A percentile compares a stretch with the other conserved stretches of the same genome.
These are phyloP conservation scores for Brachionus plicatilis DNA, from an alignment of 1,140 invertebrate genomes.

Conservation along the genomic window DNA sequence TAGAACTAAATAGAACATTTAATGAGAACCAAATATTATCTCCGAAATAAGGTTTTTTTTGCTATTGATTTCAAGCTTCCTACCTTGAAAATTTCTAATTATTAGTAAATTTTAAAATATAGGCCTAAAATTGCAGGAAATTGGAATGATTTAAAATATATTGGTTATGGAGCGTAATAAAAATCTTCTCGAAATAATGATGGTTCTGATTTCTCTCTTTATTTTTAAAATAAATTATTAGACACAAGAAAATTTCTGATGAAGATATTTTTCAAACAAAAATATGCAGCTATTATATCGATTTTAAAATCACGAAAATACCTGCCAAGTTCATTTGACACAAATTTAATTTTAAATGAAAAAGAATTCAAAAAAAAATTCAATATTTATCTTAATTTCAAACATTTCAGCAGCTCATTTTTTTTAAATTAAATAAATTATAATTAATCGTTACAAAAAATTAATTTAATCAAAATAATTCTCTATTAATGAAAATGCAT, in stretches of 20 bases:
- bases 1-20: not conserved
- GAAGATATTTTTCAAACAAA: not conserved
- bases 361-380: not conserved
- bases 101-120: not conserved
- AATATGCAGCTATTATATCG: not conserved
- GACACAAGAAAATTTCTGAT: not conserved
- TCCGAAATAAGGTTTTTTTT: not conserved
- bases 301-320: not conserved
- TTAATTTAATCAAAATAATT: not conserved
- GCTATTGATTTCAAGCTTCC: not conserved
- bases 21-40: not conserved
- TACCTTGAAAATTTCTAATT: not conserved
- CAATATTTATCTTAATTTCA: not conserved
- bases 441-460: not conserved
- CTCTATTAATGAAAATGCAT: not conserved
- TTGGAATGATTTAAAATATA: not conserved
- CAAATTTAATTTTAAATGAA: not conserved
- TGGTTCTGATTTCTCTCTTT: not conserved
- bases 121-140: conserved; percentile 4
- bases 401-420: not conserved
- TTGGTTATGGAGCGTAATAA: not conserved
- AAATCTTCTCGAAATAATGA: not conserved
- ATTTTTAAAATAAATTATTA: not conserved
- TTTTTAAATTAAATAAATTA: not conserved
- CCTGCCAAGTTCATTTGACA: not conserved